Conservation (phyloP, 2,113 vertebrate genomes). For the Lophius piscatorius region DNA sequence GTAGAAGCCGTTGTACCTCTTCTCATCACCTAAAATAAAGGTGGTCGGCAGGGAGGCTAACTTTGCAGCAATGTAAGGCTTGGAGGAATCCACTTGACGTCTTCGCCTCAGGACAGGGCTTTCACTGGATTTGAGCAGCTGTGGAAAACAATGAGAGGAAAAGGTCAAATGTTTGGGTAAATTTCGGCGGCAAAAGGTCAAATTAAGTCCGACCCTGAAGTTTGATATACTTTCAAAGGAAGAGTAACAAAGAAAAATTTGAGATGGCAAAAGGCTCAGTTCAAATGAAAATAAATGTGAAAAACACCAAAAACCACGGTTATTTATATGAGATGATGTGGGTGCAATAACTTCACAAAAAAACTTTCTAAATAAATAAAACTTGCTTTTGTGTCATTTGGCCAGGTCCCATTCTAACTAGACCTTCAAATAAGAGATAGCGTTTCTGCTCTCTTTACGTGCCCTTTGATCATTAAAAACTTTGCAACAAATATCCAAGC, state of each 20-base stretch:
- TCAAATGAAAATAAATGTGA: too few species aligned
- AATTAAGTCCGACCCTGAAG: background rate
- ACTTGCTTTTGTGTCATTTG: background rate
- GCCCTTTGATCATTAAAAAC: slow-evolving; percentile 59
- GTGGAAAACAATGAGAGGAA: slow-evolving; percentile 10
- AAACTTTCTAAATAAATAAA: background rate
- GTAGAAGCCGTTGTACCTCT: slow-evolving; percentile 91
- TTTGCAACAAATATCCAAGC: slow-evolving; percentile 61
- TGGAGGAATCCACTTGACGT: slow-evolving; percentile 85
- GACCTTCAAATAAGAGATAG: slow-evolving; percentile 25
- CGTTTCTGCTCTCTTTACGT: slow-evolving; percentile 36
- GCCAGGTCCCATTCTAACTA: slow-evolving; percentile 11
- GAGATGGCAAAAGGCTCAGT: too few species aligned
- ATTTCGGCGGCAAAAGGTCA: background rate
- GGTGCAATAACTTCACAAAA: background rate
- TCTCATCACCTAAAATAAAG: slow-evolving; percentile 93
- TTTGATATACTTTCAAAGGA: background rate
- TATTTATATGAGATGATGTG: too few species aligned
- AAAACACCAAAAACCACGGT: too few species aligned
- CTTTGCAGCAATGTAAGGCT: slow-evolving; percentile 93
- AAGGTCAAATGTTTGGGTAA: slow-evolving; percentile 1
- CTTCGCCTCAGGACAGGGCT: slow-evolving; percentile 77
- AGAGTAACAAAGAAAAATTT: too few species aligned
- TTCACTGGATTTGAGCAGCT: slow-evolving; percentile 88
- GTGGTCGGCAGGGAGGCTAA: slow-evolving; percentile 86